Evolutionary conservation across 92 coral and sea anemone species (phyloP).

Genomic region (Siderastrea radians): DNA sequence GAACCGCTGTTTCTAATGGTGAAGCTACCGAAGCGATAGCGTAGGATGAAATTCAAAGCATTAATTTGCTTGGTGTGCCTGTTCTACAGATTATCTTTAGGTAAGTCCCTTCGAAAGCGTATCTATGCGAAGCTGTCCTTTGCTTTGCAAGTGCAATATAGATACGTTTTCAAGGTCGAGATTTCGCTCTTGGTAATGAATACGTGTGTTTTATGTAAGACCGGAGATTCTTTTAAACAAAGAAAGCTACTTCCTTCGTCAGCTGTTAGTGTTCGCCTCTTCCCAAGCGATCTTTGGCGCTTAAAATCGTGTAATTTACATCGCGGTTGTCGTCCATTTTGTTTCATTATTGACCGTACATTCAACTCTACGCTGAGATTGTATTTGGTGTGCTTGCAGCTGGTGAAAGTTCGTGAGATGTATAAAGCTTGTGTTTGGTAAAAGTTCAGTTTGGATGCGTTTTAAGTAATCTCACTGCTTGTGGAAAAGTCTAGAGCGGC

Average conservation of each 20-base stretch:
- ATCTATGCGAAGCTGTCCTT: conserved; percentile 46
- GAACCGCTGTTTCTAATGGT: conserved; percentile 73
- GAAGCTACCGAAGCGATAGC: conserved; percentile 77
- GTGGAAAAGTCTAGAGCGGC: conserved; percentile 8
- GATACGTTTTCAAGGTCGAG: conserved; percentile 37
- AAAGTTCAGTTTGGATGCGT: neutral
- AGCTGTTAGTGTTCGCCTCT: neutral
- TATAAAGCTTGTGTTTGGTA: neutral
- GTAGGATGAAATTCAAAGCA: conserved; percentile 85
- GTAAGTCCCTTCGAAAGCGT: conserved; percentile 69
- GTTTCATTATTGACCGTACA: conserved; percentile 27
- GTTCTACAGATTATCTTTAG: conserved; percentile 61
- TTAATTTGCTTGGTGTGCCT: conserved; percentile 80
- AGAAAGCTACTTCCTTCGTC: neutral
- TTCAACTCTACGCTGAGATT: conserved; percentile 32
- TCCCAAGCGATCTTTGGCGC: conserved; percentile 35
- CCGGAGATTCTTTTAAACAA: conserved; percentile 34
- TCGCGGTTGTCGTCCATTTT: conserved; percentile 52
- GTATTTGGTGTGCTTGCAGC: conserved; percentile 18
- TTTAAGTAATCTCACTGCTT: neutral
- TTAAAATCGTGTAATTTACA: conserved; percentile 41
- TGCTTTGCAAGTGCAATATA: conserved; percentile 46
- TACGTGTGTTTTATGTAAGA: conserved; percentile 18
- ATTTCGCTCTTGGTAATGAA: conserved; percentile 31
- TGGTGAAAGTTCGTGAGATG: conserved; percentile 1